These are phyloP conservation scores for Neostethus bicornis DNA, from an alignment of 2,797 vertebrate genomes.

Conservation along the genomic window DNA sequence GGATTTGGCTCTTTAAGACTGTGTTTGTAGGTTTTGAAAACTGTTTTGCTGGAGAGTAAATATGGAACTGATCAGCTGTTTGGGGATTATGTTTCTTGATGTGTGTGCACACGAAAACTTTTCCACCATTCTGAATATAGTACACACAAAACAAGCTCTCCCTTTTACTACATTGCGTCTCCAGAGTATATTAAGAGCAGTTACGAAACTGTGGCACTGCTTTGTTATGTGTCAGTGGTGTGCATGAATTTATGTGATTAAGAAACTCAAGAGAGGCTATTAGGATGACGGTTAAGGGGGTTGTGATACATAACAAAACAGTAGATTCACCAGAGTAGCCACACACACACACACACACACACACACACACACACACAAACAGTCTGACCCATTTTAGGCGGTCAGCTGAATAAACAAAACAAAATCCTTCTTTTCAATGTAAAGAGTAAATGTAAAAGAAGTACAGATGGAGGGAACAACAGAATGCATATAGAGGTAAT, in stretches of 20 bases:
- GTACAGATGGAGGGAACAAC: conserved; percentile 3
- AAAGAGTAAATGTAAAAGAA: conserved; percentile 21
- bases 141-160: conserved; percentile 10
- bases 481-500: conserved; percentile 11
- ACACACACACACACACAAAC: conserved; percentile 17
- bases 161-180: conserved; percentile 8
- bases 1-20: background rate
- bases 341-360: too few relatives aligned
- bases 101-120: background rate
- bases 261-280: conserved; percentile 41
- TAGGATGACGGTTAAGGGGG: conserved; percentile 59
- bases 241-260: conserved; percentile 29
- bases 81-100: background rate
- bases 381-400: conserved; percentile 61
- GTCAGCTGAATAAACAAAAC: conserved; percentile 49
- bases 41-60: conserved; percentile 2
- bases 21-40: background rate
- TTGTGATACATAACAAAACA: conserved; percentile 47
- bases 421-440: conserved; percentile 62
- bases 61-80: conserved; percentile 4
- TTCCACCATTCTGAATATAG: background rate
- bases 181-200: conserved; percentile 50
- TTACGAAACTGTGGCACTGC: conserved; percentile 55
- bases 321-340: conserved; percentile 20
- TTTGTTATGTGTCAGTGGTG: conserved; percentile 40